phyloP scores from a whole-genome alignment of 1,140 invertebrate species.

The Tetragnatha versicolor region DNA sequence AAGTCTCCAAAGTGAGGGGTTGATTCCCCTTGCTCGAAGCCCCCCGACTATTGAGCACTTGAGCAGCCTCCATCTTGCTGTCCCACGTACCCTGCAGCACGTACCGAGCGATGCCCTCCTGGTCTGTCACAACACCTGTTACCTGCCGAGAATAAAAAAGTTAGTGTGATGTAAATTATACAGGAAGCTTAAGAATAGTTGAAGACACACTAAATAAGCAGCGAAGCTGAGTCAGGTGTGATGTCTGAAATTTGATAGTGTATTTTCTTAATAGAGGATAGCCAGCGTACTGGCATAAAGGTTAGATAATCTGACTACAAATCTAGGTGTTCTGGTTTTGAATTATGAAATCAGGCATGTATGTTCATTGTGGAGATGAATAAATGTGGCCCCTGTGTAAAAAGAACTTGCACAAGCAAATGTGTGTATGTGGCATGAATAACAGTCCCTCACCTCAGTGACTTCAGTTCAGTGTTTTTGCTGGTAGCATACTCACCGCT shows the following conservation, averaged over 20 bases:
- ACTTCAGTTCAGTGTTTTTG: no score
- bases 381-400: no score
- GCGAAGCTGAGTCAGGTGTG: background rate
- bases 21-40: constrained; percentile 74
- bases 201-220: background rate
- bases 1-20: constrained; percentile 91
- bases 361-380: no score
- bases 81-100: constrained; percentile 96
- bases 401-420: no score
- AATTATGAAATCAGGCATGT: no score
- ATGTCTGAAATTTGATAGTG: background rate
- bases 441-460: no score
- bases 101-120: constrained; percentile 72
- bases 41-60: constrained; percentile 75
- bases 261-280: no score
- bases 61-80: constrained; percentile 89
- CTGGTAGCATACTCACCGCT: no score
- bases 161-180: background rate
- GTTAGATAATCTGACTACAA: no score
- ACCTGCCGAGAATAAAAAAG: constrained; percentile 66
- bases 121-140: constrained; percentile 74
- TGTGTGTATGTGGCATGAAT: no score
- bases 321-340: no score
- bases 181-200: background rate
- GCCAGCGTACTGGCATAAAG: no score